Evolutionary conservation across 2,888 invertebrate species (phyloP).

Genomic region (Brachynemurus nebulosus): DNA sequence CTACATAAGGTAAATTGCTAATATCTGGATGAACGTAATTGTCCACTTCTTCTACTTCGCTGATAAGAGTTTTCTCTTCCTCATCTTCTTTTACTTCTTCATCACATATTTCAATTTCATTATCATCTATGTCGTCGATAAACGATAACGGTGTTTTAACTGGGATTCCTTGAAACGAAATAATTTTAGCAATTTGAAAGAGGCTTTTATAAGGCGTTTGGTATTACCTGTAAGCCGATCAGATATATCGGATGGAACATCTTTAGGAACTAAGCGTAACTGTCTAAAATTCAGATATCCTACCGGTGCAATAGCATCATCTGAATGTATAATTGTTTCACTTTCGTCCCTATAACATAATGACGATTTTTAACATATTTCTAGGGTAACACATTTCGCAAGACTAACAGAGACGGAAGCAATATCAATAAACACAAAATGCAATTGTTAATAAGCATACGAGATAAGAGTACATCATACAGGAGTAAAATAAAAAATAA

Average conservation of each 20-base stretch:
- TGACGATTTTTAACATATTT: no score
- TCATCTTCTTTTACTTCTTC: slow-evolving; percentile 25
- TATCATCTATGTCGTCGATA: slow-evolving; percentile 27
- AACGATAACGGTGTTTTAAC: slow-evolving; percentile 17
- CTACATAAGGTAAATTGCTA: background rate
- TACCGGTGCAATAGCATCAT: slow-evolving; percentile 88
- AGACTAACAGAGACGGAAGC: no score
- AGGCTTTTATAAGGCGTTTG: no score
- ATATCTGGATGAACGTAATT: background rate
- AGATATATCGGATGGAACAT: slow-evolving; percentile 31
- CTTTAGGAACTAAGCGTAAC: slow-evolving; percentile 60
- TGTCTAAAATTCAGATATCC: slow-evolving; percentile 83
- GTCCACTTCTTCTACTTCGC: background rate
- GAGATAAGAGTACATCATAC: no score
- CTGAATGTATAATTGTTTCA: slow-evolving; percentile 77
- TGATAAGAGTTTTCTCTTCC: slow-evolving; percentile 12
- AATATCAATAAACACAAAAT: no score
- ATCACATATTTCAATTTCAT: slow-evolving; percentile 10
- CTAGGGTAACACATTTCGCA: no score
- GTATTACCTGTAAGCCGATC: no score
- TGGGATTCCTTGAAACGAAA: slow-evolving; percentile 3
- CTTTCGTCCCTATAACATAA: slow-evolving; percentile 63
- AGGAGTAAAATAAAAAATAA: no score
- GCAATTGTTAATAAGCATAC: no score
- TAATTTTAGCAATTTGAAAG: no score